Percentiles rank a stretch among this genome's conserved stretches.
phyloP scores from a whole-genome alignment of 2,888 invertebrate genomes.

The Cheilosia variabilis region DNA sequence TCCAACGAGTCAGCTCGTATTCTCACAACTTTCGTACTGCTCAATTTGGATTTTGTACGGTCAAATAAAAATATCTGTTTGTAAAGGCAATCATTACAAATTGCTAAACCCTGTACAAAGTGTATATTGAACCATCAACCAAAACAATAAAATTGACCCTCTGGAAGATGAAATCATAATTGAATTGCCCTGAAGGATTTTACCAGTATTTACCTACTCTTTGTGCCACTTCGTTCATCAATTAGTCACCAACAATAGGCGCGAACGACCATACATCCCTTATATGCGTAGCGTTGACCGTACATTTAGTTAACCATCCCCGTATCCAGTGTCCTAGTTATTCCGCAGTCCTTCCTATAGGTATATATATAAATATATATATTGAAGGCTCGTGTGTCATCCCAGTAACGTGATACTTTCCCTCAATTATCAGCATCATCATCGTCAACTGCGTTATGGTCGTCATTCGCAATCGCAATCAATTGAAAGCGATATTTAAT shows the following conservation, averaged over 20 bases:
- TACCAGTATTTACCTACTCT: neutral
- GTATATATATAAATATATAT: neutral
- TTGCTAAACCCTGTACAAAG: too few species aligned
- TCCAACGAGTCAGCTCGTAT: too few species aligned
- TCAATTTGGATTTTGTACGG: too few species aligned
- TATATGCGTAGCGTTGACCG: neutral
- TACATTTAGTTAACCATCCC: neutral
- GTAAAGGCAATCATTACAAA: too few species aligned
- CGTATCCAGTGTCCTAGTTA: constrained; percentile 21
- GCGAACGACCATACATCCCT: neutral
- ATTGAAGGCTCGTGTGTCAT: constrained; percentile 20
- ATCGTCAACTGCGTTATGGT: constrained; percentile 20
- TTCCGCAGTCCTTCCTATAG: constrained; percentile 17
- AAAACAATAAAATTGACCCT: too few species aligned
- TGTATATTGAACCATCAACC: too few species aligned
- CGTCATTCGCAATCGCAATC: constrained; percentile 61
- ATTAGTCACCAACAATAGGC: neutral
- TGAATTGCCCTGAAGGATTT: neutral
- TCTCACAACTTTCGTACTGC: too few species aligned
- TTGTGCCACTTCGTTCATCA: neutral
- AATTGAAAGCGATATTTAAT: constrained; percentile 73
- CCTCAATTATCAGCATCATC: constrained; percentile 57
- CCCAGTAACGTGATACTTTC: constrained; percentile 69
- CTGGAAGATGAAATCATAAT: neutral
- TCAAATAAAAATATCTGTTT: too few species aligned